Evolutionary conservation across 2,888 invertebrate genomes (phyloP).

Genomic region (Eupelmus urozonus): DNA sequence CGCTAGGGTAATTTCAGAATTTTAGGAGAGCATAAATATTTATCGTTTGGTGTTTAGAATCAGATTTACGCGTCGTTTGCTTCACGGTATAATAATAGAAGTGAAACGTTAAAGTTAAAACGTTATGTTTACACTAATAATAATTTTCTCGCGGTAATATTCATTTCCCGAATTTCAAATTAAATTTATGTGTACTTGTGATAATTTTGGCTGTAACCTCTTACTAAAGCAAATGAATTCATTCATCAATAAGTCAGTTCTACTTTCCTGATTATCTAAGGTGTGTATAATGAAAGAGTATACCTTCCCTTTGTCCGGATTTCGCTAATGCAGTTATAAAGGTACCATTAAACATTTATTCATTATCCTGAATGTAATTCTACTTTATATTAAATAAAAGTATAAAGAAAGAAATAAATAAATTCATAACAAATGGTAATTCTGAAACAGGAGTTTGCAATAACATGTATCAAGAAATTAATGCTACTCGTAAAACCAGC

Average conservation of each 20-base stretch:
- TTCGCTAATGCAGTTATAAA: neutral
- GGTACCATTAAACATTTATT: no score
- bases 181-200: conserved; percentile 18
- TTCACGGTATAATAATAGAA: conserved; percentile 31
- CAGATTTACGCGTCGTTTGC: conserved; percentile 27
- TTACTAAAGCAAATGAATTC: conserved; percentile 10
- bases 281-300: no score
- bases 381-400: no score
- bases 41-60: conserved; percentile 44
- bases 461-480: no score
- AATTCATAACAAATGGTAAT: no score
- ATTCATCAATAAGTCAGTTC: conserved; percentile 6
- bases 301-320: no score
- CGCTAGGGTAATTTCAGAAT: conserved; percentile 25
- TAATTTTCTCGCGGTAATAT: conserved; percentile 18
- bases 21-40: conserved; percentile 47
- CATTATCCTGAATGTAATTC: no score
- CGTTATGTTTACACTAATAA: conserved; percentile 42
- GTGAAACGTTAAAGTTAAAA: conserved; percentile 12
- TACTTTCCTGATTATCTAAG: neutral
- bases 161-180: conserved; percentile 26
- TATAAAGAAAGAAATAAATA: no score
- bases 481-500: no score
- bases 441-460: no score
- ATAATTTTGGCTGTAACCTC: neutral